Evolutionary conservation across 2,888 invertebrate species (phyloP), one percentile per base, ranked within the genome.

Genomic region (Hydriomena furcata): DNA sequence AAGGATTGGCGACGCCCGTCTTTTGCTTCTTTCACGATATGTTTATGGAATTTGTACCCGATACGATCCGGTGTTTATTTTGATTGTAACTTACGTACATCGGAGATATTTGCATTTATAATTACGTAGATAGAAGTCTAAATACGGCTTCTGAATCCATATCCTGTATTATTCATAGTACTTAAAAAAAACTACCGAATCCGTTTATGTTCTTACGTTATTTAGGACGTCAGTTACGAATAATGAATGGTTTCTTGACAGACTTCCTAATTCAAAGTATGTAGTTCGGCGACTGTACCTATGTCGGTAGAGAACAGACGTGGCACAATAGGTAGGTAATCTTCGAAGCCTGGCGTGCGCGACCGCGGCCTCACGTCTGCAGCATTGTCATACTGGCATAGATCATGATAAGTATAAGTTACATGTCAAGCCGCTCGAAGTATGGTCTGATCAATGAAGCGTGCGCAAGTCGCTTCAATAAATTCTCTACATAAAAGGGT

Each of bases 401-500:
- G 79, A 79, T 80, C 76, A 75, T 71, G 72, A 75, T 79, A 73
- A 73, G 69, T 83, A 79, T 80, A 76, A 80, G 71, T 75, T 79
- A 71, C 76, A 77, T 71, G 72, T 82, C 74, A 76, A 76, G 73
- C 63, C 60, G 61, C 52, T 70, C 76, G 72, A 75, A 69, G 71
- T 73, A 73, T 74, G 66, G 72, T 63, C 62, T 60, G 69, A 60
- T 76, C 75, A 83, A 75, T 82, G 82, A 81, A 79, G 74, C 78
- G 71, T 74, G 75, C 72, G 62, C 73, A 64, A 73, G 73, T 74
- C 76, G 67, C 75, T 74, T 79, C 76, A 76, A 87, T 88, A 88
- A 86, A 88, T 87, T 76, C 72, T 79, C 57, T 72, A 76, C 84
- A 77, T 83, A 85, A 86, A 86, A 84, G 87, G 87, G 81, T 79